A percentile compares a stretch with the other conserved stretches of the same genome.
Evolutionary conservation across 2,888 invertebrate species (phyloP).

Genomic region (Temnothorax unifasciatus): DNA sequence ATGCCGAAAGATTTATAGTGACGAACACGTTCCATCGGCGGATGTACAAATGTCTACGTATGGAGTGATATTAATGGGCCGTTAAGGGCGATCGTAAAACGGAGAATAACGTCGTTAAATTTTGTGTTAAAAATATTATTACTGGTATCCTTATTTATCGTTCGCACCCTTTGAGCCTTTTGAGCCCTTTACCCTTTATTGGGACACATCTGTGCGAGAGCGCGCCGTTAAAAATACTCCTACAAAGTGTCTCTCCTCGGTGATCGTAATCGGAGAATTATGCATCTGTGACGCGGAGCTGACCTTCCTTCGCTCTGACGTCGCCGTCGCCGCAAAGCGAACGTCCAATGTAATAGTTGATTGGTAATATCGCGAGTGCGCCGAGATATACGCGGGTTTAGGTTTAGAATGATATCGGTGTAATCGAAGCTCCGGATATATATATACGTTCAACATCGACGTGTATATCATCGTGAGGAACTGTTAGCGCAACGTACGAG

Average conservation of each 20-base stretch:
- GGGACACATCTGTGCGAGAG: not conserved
- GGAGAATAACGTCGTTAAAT: not conserved
- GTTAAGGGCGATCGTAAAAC: not conserved
- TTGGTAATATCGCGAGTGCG: not conserved
- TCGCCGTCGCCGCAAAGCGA: not conserved
- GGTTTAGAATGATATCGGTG: constrained; percentile 36
- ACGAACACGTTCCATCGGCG: not conserved
- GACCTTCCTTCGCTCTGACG: constrained; percentile 45
- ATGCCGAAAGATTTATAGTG: not conserved
- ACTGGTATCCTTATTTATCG: not conserved
- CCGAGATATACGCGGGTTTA: not conserved
- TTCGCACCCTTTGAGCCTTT: not conserved
- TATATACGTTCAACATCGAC: not conserved
- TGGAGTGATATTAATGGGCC: not conserved
- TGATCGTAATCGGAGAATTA: constrained; percentile 38
- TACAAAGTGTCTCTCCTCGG: not conserved
- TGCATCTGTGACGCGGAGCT: constrained; percentile 20
- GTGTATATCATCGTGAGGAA: constrained; percentile 10
- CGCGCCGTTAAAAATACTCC: not conserved
- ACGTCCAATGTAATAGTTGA: constrained; percentile 5
- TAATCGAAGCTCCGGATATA: constrained; percentile 10
- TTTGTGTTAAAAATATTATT: not conserved
- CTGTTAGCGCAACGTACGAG: constrained; percentile 41
- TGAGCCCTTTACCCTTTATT: not conserved
- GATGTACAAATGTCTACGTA: not conserved